These are phyloP conservation scores for Oenanthe melanoleuca DNA, from an alignment of 2,113 vertebrate genomes.

Conservation along the genomic window DNA sequence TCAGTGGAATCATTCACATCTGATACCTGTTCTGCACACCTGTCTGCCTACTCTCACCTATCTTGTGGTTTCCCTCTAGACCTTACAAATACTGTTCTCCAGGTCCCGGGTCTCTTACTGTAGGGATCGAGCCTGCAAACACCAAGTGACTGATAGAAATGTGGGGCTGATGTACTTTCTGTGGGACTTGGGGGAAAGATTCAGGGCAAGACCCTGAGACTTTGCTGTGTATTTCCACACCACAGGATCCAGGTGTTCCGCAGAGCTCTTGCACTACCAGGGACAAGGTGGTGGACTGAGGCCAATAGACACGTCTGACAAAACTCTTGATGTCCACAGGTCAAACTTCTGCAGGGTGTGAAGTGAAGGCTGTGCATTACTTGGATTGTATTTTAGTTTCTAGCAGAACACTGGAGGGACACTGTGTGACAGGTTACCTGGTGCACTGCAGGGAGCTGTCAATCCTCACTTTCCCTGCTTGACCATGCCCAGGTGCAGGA, in stretches of 20 bases:
- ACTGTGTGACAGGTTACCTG: not conserved
- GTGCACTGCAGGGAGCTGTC: not conserved
- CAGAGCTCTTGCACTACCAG: not conserved
- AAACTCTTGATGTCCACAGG: not conserved
- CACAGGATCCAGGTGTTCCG: not conserved
- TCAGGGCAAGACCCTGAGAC: not conserved
- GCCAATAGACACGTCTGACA: not conserved
- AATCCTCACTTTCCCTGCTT: not conserved
- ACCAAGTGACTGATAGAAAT: not conserved
- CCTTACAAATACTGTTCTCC: not conserved
- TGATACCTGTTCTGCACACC: not conserved
- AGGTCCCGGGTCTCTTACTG: not conserved
- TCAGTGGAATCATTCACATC: not conserved
- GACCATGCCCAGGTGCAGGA: not conserved
- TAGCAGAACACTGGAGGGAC: not conserved
- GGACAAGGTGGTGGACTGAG: not conserved
- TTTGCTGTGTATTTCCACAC: not conserved
- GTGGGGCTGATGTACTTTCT: not conserved
- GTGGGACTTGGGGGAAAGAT: not conserved
- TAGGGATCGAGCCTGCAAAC: not conserved
- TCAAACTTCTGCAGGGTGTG: not conserved
- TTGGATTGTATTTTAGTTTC: not conserved
- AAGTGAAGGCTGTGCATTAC: not conserved
- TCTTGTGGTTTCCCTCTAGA: not conserved
- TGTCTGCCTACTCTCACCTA: not conserved